Base-by-base conservation (phyloP, 2,113 vertebrate species). In the Arvicanthis niloticus region DNA sequence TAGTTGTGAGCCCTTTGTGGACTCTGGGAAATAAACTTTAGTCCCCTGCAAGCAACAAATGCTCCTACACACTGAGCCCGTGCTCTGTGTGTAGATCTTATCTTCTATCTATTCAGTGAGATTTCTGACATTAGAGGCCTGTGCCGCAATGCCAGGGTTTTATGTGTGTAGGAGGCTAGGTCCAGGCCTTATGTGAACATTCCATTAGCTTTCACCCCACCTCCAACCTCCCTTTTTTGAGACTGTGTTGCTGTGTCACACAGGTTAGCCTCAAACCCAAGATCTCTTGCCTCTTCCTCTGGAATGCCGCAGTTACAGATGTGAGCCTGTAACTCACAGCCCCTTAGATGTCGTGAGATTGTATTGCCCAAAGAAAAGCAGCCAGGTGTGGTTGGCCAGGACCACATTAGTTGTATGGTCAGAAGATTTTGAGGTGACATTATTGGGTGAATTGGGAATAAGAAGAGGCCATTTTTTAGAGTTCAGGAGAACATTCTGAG, bases 281-380 rank as follows among this genome's bases (percentile, higher is more conserved):
- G 85, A 6, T 88, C 86, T n/a, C 51, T n/a, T 56, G 51, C 87
- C 12, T 31, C 67, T 17, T 19, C 68, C 37, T 73, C 87, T 56
- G 3, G 13, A 58, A 8, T 42, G 51, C 4, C 21, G 34, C 67
- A 26, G 2, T 88, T 70, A n/a, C 0, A n/a, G 51, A 37, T n/a
- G 40, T 19, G 24, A 40, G 51, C 51, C 24, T 31, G 16, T 68
- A 29, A 2, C 45, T n/a, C 24, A 37, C 51, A 40, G 22, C 37
- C 21, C 16, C 48, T 53, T 34, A 0, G 26, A 24, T 0, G 1
- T 37, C 0, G 1, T 12, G 8, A 34, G 37, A 68, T 45, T 17
- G 6, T 13, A 11, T 26, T 72, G 42, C n/a, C 17, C 70, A 40
- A 58, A 26, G 45, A 7, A 34, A 48, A 17, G 56, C 29, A 1